Conservation (phyloP, 2,113 vertebrate species). For the Alligator sinensis region DNA sequence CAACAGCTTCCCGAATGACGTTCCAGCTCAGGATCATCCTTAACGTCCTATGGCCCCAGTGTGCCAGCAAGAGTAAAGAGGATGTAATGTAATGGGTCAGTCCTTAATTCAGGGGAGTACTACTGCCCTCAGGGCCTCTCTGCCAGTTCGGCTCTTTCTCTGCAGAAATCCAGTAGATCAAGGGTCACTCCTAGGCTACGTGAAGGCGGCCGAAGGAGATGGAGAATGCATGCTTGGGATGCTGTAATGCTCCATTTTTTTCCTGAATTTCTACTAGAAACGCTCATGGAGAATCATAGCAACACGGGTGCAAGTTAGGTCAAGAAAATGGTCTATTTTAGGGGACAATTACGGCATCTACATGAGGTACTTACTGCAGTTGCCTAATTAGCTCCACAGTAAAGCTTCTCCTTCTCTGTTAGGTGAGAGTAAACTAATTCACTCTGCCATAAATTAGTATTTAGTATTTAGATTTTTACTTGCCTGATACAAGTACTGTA, state of each 20-base stretch:
- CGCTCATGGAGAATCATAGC: not conserved
- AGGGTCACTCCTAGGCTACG: not conserved
- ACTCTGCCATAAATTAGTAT: too few species aligned
- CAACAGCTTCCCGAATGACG: fast-evolving
- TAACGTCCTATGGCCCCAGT: not conserved
- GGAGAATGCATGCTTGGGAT: not conserved
- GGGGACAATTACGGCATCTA: too few species aligned
- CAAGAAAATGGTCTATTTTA: not conserved
- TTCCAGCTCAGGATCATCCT: not conserved
- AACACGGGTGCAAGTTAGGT: not conserved
- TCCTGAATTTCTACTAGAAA: not conserved
- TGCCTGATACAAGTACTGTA: too few species aligned
- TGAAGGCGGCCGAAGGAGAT: not conserved
- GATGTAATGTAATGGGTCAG: not conserved
- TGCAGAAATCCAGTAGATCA: not conserved
- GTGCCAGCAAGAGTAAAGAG: not conserved
- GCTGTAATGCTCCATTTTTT: not conserved
- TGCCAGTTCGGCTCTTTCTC: not conserved
- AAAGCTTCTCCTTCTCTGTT: too few species aligned
- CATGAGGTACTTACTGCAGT: too few species aligned
- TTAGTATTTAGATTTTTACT: too few species aligned
- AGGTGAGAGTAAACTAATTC: too few species aligned
- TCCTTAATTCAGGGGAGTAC: not conserved
- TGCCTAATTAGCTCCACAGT: too few species aligned
- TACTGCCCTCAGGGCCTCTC: not conserved